phyloP scores from a whole-genome alignment of 2,888 invertebrate genomes.

The Limnephilus rhombicus region DNA sequence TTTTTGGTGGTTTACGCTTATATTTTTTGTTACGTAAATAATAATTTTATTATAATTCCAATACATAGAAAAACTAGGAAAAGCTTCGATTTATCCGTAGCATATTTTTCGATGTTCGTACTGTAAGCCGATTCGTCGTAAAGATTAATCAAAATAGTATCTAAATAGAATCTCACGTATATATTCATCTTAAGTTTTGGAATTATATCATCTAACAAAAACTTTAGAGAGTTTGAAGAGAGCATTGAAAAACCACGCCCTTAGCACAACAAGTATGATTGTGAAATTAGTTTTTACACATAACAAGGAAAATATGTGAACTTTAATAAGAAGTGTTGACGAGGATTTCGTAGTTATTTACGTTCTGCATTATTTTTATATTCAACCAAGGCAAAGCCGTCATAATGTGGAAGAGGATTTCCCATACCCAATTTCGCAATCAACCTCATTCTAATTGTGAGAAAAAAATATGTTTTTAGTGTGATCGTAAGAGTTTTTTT shows the following conservation, averaged over 20 bases:
- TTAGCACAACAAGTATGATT: neutral
- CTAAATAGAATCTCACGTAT: too few relatives aligned
- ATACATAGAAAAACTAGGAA: too few relatives aligned
- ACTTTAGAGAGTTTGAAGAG: neutral
- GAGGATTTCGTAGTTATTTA: conserved; percentile 15
- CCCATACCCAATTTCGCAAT: neutral
- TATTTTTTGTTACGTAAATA: too few relatives aligned
- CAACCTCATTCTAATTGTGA: neutral
- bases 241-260: neutral
- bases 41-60: too few relatives aligned
- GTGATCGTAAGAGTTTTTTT: neutral
- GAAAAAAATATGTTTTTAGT: neutral
- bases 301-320: conserved; percentile 30
- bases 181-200: too few relatives aligned
- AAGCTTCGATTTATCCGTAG: too few relatives aligned
- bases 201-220: neutral
- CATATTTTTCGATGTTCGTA: too few relatives aligned
- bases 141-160: too few relatives aligned
- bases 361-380: conserved; percentile 1
- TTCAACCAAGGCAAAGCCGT: neutral
- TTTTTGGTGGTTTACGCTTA: too few relatives aligned
- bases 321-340: conserved; percentile 13
- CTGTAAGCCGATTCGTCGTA: too few relatives aligned
- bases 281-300: conserved; percentile 34
- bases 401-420: neutral